A percentile compares a stretch with the other conserved stretches of the same genome.
phyloP scores from a whole-genome alignment of 2,113 vertebrate genomes.

The Sigmodon hispidus region DNA sequence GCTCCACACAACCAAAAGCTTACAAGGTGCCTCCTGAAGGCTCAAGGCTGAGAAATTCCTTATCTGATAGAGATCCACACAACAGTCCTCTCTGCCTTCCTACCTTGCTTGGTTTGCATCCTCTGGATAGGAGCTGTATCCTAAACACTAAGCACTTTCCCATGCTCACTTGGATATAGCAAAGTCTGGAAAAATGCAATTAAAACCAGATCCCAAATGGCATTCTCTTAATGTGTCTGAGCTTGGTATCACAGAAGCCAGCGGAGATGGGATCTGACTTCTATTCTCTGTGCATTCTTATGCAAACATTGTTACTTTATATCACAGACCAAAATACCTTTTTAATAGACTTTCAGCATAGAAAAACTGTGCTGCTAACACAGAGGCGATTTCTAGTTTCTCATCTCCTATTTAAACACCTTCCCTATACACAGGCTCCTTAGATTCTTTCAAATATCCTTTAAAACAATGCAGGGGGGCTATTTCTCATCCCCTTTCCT shows the following conservation, averaged over 20 bases:
- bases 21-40: neutral
- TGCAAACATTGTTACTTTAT: conserved; percentile 54
- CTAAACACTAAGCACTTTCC: neutral
- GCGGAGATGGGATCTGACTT: conserved; percentile 66
- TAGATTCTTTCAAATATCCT: neutral
- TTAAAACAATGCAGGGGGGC: neutral
- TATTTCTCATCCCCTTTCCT: neutral
- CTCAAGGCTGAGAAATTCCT: neutral
- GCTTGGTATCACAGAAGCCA: conserved; percentile 30
- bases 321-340: conserved; percentile 53
- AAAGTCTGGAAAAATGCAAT: conserved; percentile 71
- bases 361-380: conserved; percentile 22
- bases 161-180: conserved; percentile 64
- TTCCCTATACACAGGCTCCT: neutral
- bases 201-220: conserved; percentile 68
- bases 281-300: conserved; percentile 53
- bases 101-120: neutral
- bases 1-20: neutral
- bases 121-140: neutral
- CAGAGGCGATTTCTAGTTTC: conserved; percentile 17
- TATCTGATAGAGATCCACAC: neutral
- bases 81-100: neutral
- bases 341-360: conserved; percentile 58
- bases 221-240: conserved; percentile 58
- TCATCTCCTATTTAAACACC: neutral